Evolutionary conservation across 1,140 invertebrate species (phyloP).

Genomic region (Sinonovacula constricta): DNA sequence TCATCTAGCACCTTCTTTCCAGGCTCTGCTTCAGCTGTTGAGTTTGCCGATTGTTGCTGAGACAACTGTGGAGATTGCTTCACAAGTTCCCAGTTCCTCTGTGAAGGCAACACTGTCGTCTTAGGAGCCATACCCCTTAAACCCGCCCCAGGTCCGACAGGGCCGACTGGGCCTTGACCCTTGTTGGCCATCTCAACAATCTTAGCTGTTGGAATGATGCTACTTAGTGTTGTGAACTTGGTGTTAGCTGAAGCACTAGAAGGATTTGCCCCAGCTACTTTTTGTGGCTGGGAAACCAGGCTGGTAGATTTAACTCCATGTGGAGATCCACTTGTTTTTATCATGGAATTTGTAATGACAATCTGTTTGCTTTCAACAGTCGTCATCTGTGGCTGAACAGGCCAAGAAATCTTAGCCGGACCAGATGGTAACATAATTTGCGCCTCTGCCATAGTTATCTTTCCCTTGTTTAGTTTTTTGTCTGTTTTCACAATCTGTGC

Average conservation of each 20-base stretch:
- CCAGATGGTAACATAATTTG: slow-evolving; percentile 48
- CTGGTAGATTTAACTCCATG: neutral
- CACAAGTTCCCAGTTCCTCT: slow-evolving; percentile 50
- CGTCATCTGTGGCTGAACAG: slow-evolving; percentile 10
- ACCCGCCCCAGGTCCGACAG: neutral
- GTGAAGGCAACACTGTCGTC: slow-evolving; percentile 33
- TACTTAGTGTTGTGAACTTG: neutral
- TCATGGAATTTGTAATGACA: slow-evolving; percentile 22
- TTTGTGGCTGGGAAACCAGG: neutral
- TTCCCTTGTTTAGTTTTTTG: slow-evolving; percentile 36
- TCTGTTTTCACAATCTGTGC: slow-evolving; percentile 43
- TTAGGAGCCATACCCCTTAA: neutral
- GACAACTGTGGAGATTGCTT: slow-evolving; percentile 40
- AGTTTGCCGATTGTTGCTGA: neutral
- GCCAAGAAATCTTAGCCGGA: slow-evolving; percentile 43
- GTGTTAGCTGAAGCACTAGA: neutral
- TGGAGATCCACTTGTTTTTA: neutral
- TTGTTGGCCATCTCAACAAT: slow-evolving; percentile 22
- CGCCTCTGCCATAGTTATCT: slow-evolving; percentile 45
- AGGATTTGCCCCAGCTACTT: neutral
- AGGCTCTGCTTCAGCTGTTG: neutral
- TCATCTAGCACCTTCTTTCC: neutral
- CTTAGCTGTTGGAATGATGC: slow-evolving; percentile 26
- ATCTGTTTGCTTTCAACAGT: slow-evolving; percentile 40
- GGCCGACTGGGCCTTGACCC: neutral